phyloP scores from a whole-genome alignment of 2,113 vertebrate species.

The Alaudala cheleensis region DNA sequence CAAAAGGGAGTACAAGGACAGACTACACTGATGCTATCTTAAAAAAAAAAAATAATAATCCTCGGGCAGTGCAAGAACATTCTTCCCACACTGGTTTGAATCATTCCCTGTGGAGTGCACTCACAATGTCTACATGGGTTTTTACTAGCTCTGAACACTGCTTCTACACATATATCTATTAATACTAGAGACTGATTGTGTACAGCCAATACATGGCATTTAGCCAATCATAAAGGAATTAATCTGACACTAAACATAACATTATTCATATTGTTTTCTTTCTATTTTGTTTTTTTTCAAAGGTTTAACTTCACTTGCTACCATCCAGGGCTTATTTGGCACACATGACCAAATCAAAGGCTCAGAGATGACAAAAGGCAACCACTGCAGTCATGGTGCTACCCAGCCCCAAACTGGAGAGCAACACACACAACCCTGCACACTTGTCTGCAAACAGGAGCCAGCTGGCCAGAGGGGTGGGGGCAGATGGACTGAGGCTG shows the following conservation, averaged over 20 bases:
- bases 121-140: fast-evolving
- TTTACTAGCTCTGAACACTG: background rate
- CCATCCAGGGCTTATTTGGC: background rate
- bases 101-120: background rate
- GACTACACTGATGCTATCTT: background rate
- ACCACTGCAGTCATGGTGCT: no score
- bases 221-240: background rate
- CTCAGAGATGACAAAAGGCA: background rate
- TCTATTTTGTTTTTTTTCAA: background rate
- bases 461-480: background rate
- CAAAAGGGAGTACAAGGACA: background rate
- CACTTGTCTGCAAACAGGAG: background rate
- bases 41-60: no score
- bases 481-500: fast-evolving
- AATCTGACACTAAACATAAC: background rate
- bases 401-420: background rate
- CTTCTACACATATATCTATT: background rate
- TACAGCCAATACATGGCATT: background rate
- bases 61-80: background rate
- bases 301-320: background rate
- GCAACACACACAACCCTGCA: background rate
- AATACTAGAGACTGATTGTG: background rate
- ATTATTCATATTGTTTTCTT: background rate
- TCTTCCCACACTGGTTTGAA: background rate
- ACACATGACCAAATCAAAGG: background rate